Evolutionary conservation across 2,888 invertebrate genomes (phyloP), one percentile per base, ranked within the genome.

Genomic region (Gonocerus acuteangulatus): DNA sequence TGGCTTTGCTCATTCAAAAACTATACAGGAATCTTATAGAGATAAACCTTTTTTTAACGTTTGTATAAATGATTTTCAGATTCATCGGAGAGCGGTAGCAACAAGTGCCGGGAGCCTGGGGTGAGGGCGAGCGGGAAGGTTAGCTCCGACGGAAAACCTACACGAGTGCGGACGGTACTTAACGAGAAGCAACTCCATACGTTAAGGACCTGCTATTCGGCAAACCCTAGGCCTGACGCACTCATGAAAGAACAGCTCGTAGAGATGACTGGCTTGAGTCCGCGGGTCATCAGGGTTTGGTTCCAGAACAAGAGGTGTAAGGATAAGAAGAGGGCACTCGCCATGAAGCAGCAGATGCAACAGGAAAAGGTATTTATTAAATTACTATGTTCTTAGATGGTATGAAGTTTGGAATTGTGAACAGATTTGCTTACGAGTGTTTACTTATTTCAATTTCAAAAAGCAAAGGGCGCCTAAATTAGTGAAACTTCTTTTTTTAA

Each of bases 241-340:
- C 82, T 97, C 65, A 95, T 96, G 93, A 99, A 99, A 79, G 99
- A 99, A 75, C 96, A 97, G 75, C 82, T 99, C 66, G 96, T 96
- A 44, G 97, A 99, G 78, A 95, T 97, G 96, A 99, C 99, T 15
- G 87, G 93, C 0, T 83, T 99, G 56, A 95, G 93, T 71, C 96
- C 97, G 18, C 80, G 99, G 15, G 99, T 99, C 70, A 99, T 99
- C 74, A 82, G 99, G 72, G 99, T 99, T 62, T 99, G 99, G 99
- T 99, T 97, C 81, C 96, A 96, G 77, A 96, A 96, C 77, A 96
- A 95, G 75, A 81, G 95, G 67, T 95, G 95, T 79, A 95, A 95
- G 77, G 95, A 95, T 78, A 95, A 95, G 80, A 95, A 95, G 80
- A 89, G 93, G 75, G 95, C 94, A 59, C 88, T 96, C 54, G 87